Percentiles rank a stretch among this genome's conserved stretches.
phyloP scores from a whole-genome alignment of 2,797 vertebrate species.

The Tinamus major region DNA sequence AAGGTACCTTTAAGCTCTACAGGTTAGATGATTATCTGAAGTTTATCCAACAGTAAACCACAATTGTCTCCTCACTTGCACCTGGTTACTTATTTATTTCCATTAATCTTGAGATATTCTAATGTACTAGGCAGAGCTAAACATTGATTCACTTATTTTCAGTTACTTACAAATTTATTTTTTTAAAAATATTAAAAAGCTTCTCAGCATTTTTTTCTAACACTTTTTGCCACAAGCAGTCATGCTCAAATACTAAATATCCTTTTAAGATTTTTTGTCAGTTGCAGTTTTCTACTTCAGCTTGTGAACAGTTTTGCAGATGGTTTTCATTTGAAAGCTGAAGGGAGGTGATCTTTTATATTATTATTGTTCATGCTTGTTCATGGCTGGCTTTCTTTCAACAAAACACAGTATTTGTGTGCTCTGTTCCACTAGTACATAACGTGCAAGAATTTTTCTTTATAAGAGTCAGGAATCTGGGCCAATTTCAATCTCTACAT shows the following conservation, averaged over 20 bases:
- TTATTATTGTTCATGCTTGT: conserved; percentile 35
- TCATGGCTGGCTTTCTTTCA: conserved; percentile 52
- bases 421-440: conserved; percentile 14
- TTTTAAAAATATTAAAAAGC: neutral
- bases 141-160: neutral
- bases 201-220: neutral
- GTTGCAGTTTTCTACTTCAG: conserved; percentile 7
- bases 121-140: neutral
- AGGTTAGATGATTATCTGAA: neutral
- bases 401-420: neutral
- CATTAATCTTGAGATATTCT: neutral
- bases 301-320: conserved; percentile 32
- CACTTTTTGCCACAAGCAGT: conserved; percentile 15
- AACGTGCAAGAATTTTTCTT: conserved; percentile 35
- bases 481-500: conserved; percentile 10
- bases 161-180: neutral
- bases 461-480: neutral
- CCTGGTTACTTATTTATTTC: neutral
- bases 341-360: conserved; percentile 28
- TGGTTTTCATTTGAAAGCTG: conserved; percentile 16
- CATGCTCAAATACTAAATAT: conserved; percentile 3
- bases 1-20: neutral
- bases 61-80: neutral
- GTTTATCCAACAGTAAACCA: neutral
- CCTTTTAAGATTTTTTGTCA: neutral